Base-by-base conservation (phyloP, 2,113 vertebrate species). In the Phycodurus eques region DNA sequence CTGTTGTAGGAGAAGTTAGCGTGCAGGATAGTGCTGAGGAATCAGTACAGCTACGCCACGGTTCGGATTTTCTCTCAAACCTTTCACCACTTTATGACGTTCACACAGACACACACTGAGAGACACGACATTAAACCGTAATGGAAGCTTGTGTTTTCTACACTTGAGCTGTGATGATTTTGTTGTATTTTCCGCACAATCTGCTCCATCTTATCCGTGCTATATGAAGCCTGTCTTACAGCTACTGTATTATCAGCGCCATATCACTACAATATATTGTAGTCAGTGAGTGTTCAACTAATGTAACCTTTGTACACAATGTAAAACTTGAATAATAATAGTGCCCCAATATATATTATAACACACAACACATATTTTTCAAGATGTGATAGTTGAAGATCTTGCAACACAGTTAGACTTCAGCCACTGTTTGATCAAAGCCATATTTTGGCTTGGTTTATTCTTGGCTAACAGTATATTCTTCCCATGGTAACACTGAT, bases 11-110 rank as follows among this genome's bases (percentile, higher is more conserved):
- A 71, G 69, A 80, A 73, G 85, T 90, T 79, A 79, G 66, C 68
- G 57, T 74, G 60, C 43, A 54, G 43, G 65, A 14, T 70, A 77
- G 47, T 81, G 66, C 75, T 66, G 19, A 54, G 64, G 22, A 73
- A 86, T 90, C 87, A 77, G 86, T 86, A 72, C 57, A 64, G 22
- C 73, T 77, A 78, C 54, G 78, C 81, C 78, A 76, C 31, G 44
- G 62, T 80, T 80, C 12, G 77, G 70, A 73, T 69, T 20, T 76
- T 56, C 35, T 65, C 75, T 79, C 74, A 70, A 66, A 77, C 64
- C 54, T 72, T 77, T 66, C 63, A 47, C 43, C 47, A 46, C 74
- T 81, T 75, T 73, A 76, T 70, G 46, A 71, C 53, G 64, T 57
- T 73, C 39, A 66, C 4, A 9, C 59, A 67, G 67, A 53, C 31